phyloP scores from a whole-genome alignment of 2,797 vertebrate genomes.

The Amniataba percoides region DNA sequence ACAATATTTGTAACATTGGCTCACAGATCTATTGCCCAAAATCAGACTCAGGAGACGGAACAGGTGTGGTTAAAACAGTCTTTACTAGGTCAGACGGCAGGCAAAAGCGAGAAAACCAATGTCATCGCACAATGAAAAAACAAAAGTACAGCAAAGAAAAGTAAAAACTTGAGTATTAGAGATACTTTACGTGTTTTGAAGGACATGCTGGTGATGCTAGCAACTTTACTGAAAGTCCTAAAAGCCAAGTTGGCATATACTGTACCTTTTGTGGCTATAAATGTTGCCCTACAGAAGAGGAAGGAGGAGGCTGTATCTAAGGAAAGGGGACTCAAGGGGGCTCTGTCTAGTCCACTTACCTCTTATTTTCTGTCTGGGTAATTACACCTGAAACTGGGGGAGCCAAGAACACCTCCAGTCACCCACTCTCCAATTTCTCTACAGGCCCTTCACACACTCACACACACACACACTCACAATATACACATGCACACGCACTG shows the following conservation, averaged over 20 bases:
- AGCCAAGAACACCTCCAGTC: constrained; percentile 57
- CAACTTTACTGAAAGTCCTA: constrained; percentile 8
- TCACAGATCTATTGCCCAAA: constrained; percentile 27
- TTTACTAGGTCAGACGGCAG: constrained; percentile 18
- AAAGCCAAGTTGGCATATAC: background rate
- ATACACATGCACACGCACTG: constrained; percentile 15
- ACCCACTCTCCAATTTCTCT: constrained; percentile 63
- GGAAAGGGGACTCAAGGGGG: constrained; percentile 45
- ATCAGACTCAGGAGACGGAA: background rate
- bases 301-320: constrained; percentile 26
- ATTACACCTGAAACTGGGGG: constrained; percentile 81
- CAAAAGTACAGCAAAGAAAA: background rate
- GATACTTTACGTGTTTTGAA: background rate
- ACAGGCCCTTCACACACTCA: constrained; percentile 16
- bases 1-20: constrained; percentile 34
- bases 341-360: constrained; percentile 73
- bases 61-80: constrained; percentile 22
- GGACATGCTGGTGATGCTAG: background rate
- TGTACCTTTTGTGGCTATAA: constrained; percentile 10
- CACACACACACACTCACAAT: constrained; percentile 16
- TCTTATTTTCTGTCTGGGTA: constrained; percentile 74
- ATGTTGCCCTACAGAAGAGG: constrained; percentile 37
- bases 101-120: constrained; percentile 5
- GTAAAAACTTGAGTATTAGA: background rate
- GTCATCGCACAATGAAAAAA: background rate